phyloP scores from a whole-genome alignment of 2,888 invertebrate species.

The Drosophila flavopinicola region DNA sequence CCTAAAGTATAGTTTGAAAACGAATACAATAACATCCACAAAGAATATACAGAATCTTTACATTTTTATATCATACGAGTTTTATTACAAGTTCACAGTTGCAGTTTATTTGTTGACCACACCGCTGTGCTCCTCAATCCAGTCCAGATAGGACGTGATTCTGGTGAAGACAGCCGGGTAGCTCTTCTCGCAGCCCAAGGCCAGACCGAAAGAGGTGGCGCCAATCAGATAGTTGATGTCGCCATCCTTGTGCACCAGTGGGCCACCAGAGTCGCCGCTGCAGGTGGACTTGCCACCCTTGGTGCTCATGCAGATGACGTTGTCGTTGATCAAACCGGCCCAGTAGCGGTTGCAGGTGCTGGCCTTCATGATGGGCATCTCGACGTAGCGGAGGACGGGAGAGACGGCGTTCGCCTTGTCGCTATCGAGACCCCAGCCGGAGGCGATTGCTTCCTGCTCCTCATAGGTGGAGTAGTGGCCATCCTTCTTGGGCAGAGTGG shows the following conservation, averaged over 20 bases:
- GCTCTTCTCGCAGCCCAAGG: constrained; percentile 67
- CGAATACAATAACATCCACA: no score
- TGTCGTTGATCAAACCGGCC: constrained; percentile 44
- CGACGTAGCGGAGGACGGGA: constrained; percentile 58
- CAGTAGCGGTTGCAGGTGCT: constrained; percentile 60
- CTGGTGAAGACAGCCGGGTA: constrained; percentile 80
- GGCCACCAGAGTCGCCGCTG: constrained; percentile 82
- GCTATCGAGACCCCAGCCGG: constrained; percentile 78
- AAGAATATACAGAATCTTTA: no score
- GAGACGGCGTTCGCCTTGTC: constrained; percentile 66
- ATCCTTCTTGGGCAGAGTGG: constrained; percentile 55
- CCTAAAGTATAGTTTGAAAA: no score
- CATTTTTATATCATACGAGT: not conserved
- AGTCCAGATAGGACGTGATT: constrained; percentile 79
- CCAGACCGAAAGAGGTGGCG: constrained; percentile 70
- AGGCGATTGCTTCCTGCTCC: constrained; percentile 57
- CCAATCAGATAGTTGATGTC: constrained; percentile 76
- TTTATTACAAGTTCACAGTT: not conserved
- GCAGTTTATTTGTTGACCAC: constrained; percentile 67
- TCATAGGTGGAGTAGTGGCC: constrained; percentile 58
- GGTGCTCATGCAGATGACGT: constrained; percentile 83
- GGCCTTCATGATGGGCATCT: constrained; percentile 59
- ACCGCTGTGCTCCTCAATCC: constrained; percentile 75
- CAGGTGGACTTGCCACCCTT: constrained; percentile 81
- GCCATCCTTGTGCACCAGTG: constrained; percentile 70